phyloP scores from a whole-genome alignment of 2,113 vertebrate genomes.

The Sus scrofa region DNA sequence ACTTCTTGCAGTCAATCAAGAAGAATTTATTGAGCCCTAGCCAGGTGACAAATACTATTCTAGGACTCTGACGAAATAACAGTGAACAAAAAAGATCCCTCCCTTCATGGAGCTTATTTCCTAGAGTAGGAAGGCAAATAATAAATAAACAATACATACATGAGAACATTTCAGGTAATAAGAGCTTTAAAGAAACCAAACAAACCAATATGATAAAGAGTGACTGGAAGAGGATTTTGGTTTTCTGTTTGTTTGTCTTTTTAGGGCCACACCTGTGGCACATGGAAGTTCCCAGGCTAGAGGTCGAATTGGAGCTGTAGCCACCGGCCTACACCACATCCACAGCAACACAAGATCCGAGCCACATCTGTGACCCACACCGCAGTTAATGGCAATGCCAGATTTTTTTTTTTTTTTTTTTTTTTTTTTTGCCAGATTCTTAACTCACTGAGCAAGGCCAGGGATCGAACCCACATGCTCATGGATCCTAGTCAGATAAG shows the following conservation, averaged over 20 bases:
- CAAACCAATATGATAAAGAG: background rate
- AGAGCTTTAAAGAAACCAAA: constrained; percentile 17
- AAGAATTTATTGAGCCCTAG: constrained; percentile 7
- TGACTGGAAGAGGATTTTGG: background rate
- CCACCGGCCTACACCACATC: too few species aligned
- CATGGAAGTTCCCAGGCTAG: too few species aligned
- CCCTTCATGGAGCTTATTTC: background rate
- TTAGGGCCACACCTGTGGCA: too few species aligned
- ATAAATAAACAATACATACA: background rate
- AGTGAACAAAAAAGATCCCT: background rate
- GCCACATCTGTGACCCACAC: too few species aligned
- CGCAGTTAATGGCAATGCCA: too few species aligned
- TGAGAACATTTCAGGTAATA: constrained; percentile 16
- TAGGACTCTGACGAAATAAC: background rate
- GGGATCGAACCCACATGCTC: too few species aligned
- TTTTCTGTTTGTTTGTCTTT: background rate
- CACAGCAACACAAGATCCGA: too few species aligned
- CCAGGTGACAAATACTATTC: background rate
- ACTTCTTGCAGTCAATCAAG: constrained; percentile 9
- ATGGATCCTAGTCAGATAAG: too few species aligned
- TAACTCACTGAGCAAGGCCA: too few species aligned
- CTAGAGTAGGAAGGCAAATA: background rate
- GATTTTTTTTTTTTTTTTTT: too few species aligned
- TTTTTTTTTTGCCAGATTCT: too few species aligned
- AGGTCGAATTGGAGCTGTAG: too few species aligned